Evolutionary conservation across 2,888 invertebrate genomes (phyloP), one percentile per base, ranked within the genome.

Genomic region (Alviniconcha strummeri): DNA sequence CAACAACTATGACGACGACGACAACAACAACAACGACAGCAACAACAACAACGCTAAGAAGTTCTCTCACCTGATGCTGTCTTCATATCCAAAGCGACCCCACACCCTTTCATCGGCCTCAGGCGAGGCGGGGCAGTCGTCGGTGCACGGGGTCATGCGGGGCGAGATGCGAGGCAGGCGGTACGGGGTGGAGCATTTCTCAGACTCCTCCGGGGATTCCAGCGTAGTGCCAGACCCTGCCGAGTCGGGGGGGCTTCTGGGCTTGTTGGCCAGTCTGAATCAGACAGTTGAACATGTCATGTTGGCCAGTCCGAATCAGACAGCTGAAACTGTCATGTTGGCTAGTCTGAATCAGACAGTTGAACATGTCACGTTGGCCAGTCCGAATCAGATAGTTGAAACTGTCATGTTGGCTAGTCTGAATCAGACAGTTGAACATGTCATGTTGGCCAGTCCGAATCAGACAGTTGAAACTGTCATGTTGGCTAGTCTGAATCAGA

Each of bases 21-120:
- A 36, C 36, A 3, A 36, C 52, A 7, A 8, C 72, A 19, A 7
- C 72, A 19, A 5, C 36, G 0, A 19, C 7, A 72, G 7, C 19
- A 19, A 72, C 69, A 69, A 69, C 69, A 15, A 69, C 15, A 69
- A 11, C 69, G 6, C 11, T 17, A 69, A 4, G 19, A 4, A n/a
- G n/a, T n/a, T 60, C 13, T 54, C 67, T 55, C 81, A 90, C 90
- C 88, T 89, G 54, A 89, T 87, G 8, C 87, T 85, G 69, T 88
- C 87, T 83, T 90, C 90, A 78, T 88, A 90, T 5, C 90, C 90
- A 83, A 88, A 88, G 13, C 90, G 83, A 67, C 88, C 89, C 88
- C 89, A 90, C 84, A 84, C 78, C 84, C 88, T 89, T 19, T 88
- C 88, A 9, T 81, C 80, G 0, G 84, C 85, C 0, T 86, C 87